These are phyloP conservation scores for Geotrupes spiniger DNA, from an alignment of 2,888 invertebrate genomes.

Conservation along the genomic window DNA sequence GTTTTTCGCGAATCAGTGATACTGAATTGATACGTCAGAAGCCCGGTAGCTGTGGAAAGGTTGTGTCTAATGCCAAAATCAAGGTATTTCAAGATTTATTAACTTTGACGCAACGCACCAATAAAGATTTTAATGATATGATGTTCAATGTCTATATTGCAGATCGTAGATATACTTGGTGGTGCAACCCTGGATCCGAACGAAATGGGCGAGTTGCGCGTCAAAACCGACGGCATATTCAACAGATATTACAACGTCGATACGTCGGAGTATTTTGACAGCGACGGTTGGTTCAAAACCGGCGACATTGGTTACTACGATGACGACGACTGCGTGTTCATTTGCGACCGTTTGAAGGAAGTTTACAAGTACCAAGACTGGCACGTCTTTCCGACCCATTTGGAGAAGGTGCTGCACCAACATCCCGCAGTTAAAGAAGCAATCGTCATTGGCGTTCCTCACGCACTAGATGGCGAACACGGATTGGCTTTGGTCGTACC, in stretches of 20 bases:
- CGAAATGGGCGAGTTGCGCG: conserved; percentile 51
- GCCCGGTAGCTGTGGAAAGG: too few relatives aligned
- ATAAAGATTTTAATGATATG: too few relatives aligned
- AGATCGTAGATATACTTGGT: conserved; percentile 39
- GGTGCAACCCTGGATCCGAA: conserved; percentile 50
- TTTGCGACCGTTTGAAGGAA: conserved; percentile 37
- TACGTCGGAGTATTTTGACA: conserved; percentile 26
- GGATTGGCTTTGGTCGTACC: conserved; percentile 25
- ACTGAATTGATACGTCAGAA: too few relatives aligned
- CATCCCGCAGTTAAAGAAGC: conserved; percentile 36
- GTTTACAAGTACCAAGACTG: conserved; percentile 37
- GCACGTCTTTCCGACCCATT: conserved; percentile 39
- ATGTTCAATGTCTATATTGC: not conserved
- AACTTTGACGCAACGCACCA: too few relatives aligned
- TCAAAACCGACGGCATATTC: conserved; percentile 35
- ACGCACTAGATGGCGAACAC: conserved; percentile 25
- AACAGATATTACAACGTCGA: conserved; percentile 27
- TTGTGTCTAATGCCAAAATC: too few relatives aligned
- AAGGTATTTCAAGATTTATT: too few relatives aligned
- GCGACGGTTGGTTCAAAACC: conserved; percentile 35
- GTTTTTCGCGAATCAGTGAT: too few relatives aligned
- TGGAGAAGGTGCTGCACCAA: conserved; percentile 33
- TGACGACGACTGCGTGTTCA: conserved; percentile 35
- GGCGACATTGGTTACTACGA: conserved; percentile 40
- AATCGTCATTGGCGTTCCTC: conserved; percentile 36